Evolutionary conservation across 2,888 invertebrate species (phyloP).

Genomic region (Neelides folsomi): DNA sequence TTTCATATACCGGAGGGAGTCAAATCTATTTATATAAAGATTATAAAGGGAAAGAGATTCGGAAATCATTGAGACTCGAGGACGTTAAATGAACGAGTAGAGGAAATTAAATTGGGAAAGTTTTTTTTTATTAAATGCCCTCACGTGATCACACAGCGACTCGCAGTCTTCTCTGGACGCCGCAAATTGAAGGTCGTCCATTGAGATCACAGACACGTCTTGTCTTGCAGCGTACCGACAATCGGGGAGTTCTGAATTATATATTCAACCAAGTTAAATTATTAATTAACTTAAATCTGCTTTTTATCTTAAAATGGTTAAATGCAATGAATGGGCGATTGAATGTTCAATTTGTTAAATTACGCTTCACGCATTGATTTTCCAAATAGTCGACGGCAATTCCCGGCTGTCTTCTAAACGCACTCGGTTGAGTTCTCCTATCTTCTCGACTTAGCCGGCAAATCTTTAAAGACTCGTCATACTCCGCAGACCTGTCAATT

Average conservation of each 20-base stretch:
- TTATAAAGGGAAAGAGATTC: too few species aligned
- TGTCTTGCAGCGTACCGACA: constrained; percentile 38
- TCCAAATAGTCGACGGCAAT: constrained; percentile 43
- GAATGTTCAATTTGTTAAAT: too few species aligned
- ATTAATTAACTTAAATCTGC: constrained; percentile 2
- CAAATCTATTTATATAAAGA: too few species aligned
- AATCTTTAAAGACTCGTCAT: constrained; percentile 39
- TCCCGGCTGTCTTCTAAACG: constrained; percentile 38
- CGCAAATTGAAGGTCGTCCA: constrained; percentile 40
- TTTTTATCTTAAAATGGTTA: too few species aligned
- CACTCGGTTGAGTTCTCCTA: constrained; percentile 42
- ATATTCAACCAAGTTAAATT: too few species aligned
- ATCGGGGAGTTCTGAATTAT: constrained; percentile 39
- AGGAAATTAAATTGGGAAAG: constrained; percentile 1
- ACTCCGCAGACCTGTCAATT: constrained; percentile 40
- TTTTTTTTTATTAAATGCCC: neutral
- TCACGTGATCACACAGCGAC: constrained; percentile 38
- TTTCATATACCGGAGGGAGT: too few species aligned
- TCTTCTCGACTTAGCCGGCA: constrained; percentile 43
- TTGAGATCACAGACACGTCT: constrained; percentile 38
- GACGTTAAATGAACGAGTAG: neutral
- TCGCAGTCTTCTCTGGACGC: constrained; percentile 38
- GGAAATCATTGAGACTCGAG: neutral
- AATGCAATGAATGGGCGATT: too few species aligned
- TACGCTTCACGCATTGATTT: constrained; percentile 44